Evolutionary conservation across 2,888 invertebrate species (phyloP), one percentile per base, ranked within the genome.

Genomic region (Helleia helle): DNA sequence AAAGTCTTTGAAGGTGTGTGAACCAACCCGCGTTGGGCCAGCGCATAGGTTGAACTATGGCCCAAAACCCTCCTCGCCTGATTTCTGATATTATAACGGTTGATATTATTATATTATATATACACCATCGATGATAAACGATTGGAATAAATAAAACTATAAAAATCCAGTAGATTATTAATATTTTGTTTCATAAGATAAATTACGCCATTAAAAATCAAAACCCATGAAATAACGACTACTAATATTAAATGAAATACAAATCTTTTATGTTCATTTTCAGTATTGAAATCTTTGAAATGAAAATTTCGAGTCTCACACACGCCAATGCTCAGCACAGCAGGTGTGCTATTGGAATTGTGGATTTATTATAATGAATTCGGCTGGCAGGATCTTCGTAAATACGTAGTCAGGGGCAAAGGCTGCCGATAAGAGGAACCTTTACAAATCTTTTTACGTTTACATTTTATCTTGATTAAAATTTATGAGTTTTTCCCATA

Each of bases 291-390:
- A 27, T 40, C 39, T 42, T 29, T 29, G 25, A 36, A 25, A 36
- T 31, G 22, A 30, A 40, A 43, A 30, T 39, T 38, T 36, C 27
- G 22, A 26, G 22, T 34, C 18, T 15, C 22, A 36, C 22, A 22
- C 9, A 25, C 26, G 38, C 38, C 24, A 38, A n/a, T 36, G 22
- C 40, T 22, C 26, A 13, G 26, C 36, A 26, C 28, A 28, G 24
- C 42, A 31, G 37, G 34, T 22, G n/a, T n/a, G 25, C 37, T 14
- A 17, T 25, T 31, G 36, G 40, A 36, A 39, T 37, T 29, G 31
- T 25, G 24, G 40, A 40, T 42, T 45, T 42, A 42, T 40, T 31
- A 38, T 42, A 40, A 45, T 40, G 37, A 42, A 40, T 40, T 31
- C 40, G 8, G 12, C 31, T 9, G 5, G 8, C 15, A 12, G 31